These are phyloP conservation scores for Entosphenus tridentatus DNA, from an alignment of 2,113 vertebrate genomes.

Conservation along the genomic window DNA sequence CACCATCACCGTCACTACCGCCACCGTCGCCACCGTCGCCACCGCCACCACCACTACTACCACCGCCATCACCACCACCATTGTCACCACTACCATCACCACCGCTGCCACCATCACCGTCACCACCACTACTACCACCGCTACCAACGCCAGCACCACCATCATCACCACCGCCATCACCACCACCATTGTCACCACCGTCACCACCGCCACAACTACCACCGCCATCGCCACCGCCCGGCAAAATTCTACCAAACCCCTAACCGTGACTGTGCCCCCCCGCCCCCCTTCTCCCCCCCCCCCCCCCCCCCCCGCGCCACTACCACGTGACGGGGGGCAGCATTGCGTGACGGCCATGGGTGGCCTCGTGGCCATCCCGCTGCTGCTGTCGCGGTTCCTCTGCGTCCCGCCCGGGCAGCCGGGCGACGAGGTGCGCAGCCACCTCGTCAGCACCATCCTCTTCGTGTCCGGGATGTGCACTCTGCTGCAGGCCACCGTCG, in stretches of 20 bases:
- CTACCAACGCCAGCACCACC: neutral
- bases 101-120: neutral
- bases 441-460: slow-evolving; percentile 86
- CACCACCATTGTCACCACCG: no score
- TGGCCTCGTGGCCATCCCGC: slow-evolving; percentile 51
- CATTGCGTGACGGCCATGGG: slow-evolving; percentile 80
- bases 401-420: slow-evolving; percentile 34
- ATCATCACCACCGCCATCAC: no score
- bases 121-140: neutral
- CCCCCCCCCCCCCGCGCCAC: no score
- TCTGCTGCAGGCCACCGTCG: slow-evolving; percentile 67
- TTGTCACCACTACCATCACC: neutral
- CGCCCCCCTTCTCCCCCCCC: no score
- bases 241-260: no score
- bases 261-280: no score
- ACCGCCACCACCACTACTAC: no score
- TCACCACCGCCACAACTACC: no score
- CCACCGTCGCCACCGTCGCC: neutral
- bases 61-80: no score
- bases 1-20: neutral
- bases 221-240: no score
- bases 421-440: slow-evolving; percentile 17
- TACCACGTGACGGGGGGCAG: slow-evolving; percentile 18
- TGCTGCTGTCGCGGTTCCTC: slow-evolving; percentile 58
- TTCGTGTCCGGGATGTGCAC: slow-evolving; percentile 82